phyloP scores from a whole-genome alignment of 2,113 vertebrate species.

The Cariama cristata region DNA sequence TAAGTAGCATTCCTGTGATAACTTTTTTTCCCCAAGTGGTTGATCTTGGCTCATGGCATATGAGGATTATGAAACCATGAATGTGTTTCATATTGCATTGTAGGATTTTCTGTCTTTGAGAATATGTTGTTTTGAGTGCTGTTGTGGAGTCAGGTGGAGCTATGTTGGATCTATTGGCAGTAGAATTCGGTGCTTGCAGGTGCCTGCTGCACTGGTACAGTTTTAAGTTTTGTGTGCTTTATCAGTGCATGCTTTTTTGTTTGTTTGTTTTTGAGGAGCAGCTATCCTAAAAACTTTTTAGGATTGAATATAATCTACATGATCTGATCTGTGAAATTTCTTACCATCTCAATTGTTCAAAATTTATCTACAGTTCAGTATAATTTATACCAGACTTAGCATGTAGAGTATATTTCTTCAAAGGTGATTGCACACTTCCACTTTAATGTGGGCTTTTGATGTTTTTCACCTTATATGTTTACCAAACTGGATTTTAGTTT shows the following conservation, averaged over 20 bases:
- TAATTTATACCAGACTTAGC: background rate
- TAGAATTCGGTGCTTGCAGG: background rate
- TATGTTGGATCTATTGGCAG: background rate
- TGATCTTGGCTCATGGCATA: background rate
- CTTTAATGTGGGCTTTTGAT: background rate
- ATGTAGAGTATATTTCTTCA: background rate
- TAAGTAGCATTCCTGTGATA: background rate
- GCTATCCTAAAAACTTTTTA: background rate
- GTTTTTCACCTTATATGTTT: background rate
- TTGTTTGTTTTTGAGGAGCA: background rate
- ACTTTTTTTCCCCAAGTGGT: background rate
- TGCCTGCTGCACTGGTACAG: background rate
- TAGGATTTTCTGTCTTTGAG: background rate
- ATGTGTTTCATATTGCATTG: background rate
- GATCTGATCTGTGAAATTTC: background rate
- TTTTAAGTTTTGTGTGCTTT: background rate
- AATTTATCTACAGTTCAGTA: background rate
- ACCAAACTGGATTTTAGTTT: background rate
- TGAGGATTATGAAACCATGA: background rate
- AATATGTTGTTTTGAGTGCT: background rate
- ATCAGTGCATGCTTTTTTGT: background rate
- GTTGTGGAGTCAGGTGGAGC: background rate
- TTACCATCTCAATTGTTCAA: background rate
- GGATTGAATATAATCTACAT: background rate
- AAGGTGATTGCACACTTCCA: background rate